Base-by-base conservation (phyloP, 2,888 invertebrate genomes). In the Ectropis crepuscularia region DNA sequence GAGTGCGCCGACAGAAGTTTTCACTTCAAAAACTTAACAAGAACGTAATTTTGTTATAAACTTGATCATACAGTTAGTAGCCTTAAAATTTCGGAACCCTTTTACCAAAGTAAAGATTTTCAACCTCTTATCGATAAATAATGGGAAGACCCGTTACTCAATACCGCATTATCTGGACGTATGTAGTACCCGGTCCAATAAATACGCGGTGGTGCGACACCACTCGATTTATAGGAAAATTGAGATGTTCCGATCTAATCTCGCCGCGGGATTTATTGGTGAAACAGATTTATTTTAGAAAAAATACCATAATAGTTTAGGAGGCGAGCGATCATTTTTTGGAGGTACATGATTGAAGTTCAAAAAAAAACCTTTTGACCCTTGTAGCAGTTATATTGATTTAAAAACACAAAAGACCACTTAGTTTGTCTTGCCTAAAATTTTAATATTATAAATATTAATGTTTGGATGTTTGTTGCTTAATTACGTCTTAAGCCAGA, bases 171-270 rank as follows among this genome's bases (percentile, higher is more conserved):
- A 90, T 90, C 89, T 83, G 67, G 86, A 87, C 85, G 85, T 86
- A 90, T 90, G 85, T 89, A 90, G 90, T 88, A 89, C 76, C 82
- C 82, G 69, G 72, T 78, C 76, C 76, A 81, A 89, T 89, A 90
- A 89, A 90, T 89, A 88, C 78, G 67, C 73, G 57, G 64, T 62
- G 78, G 82, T 80, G 71, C 77, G 79, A 78, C 74, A 81, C 82
- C 82, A 82, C 89, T 88, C 89, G 88, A 91, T 90, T 89, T 86
- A 86, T 83, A 82, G 83, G 86, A 87, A 89, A 89, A 91, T 91
- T 91, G 89, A 91, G 90, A 88, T 84, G 83, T 89, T 89, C 81
- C 88, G 91, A 92, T 92, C 90, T 92, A 90, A 92, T 92, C 91
- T 88, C 67, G 57, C 41, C 65, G 65, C 70, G 74, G 85, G 91